phyloP scores from a whole-genome alignment of 2,888 invertebrate genomes.

The Pyralis farinalis region DNA sequence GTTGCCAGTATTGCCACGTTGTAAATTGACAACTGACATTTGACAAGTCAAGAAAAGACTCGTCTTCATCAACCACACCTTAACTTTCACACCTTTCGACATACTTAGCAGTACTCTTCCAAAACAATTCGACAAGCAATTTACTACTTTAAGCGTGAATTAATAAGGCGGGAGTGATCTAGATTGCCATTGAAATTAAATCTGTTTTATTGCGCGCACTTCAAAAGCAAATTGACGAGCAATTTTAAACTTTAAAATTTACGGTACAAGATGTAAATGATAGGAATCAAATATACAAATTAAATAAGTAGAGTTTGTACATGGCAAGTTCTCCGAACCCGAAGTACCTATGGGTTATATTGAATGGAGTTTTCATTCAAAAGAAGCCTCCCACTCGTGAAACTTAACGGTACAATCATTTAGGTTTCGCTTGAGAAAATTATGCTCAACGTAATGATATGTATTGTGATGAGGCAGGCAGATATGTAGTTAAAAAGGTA shows the following conservation, averaged over 20 bases:
- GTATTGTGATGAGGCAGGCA: no score
- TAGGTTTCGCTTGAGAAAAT: constrained; percentile 5
- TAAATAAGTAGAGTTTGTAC: constrained; percentile 4
- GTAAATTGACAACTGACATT: constrained; percentile 20
- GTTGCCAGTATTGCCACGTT: not conserved
- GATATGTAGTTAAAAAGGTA: no score
- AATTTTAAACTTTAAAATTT: constrained; percentile 1
- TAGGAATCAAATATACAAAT: not conserved
- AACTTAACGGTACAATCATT: constrained; percentile 20
- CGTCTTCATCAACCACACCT: constrained; percentile 23
- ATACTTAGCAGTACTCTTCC: not conserved
- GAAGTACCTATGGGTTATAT: constrained; percentile 30
- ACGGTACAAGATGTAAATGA: not conserved
- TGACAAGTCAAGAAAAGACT: constrained; percentile 19
- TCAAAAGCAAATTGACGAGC: not conserved
- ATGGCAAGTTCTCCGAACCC: constrained; percentile 30
- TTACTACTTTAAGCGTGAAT: not conserved
- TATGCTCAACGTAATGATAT: no score
- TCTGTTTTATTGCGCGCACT: not conserved
- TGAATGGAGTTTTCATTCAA: constrained; percentile 15
- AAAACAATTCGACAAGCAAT: constrained; percentile 3
- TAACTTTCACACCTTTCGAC: constrained; percentile 10
- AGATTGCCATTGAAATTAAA: no score
- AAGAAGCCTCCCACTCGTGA: constrained; percentile 21
- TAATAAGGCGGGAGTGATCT: no score